Evolutionary conservation across 1,140 invertebrate genomes (phyloP), one percentile per base, ranked within the genome.

Genomic region (Bombus polaris): DNA sequence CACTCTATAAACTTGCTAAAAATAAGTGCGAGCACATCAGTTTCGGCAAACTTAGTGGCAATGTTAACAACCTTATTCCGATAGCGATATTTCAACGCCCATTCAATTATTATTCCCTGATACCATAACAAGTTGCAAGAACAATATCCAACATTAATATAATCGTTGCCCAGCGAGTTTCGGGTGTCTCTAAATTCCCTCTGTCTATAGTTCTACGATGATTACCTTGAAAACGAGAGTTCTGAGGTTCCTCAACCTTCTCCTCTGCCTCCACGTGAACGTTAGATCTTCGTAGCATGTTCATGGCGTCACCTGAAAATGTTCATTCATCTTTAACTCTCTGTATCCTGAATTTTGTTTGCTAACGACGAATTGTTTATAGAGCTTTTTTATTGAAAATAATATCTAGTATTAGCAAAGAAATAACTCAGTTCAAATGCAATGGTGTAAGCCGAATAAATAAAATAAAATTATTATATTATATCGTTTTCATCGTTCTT

Each of bases 301-400:
- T 94, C 85, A 89, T 88, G 37, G 79, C 85, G 70, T 94, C 93
- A 82, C 90, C 93, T 94, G 89, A 39, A 92, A 92, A 76, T 66
- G 59, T 1, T 22, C 53, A n/a, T 66, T 15, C 6, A 1, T 32
- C 5, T 44, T 73, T 76, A 62, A n/a, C 28, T 62, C 47, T 53
- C 6, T 53, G 47, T 12, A 12, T 10, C 28, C 25, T n/a, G 28
- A 62, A n/a, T n/a, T n/a, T 62, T 3, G 3, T 62, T 62, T 62
- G 3, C 28, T n/a, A 62, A 28, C 25, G 0, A 25, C 10, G 0
- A 62, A 62, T n/a, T n/a, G 12, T n/a, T 62, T 62, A 5, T n/a
- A 12, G 1, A n/a, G 59, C 10, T 62, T 28, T 12, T 12, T 53
- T 22, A 53, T 53, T 2, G 18, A 18, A 53, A 53, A 53, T 22